Base-by-base conservation (phyloP, 1,140 invertebrate species). In the Asbolus verrucosus region DNA sequence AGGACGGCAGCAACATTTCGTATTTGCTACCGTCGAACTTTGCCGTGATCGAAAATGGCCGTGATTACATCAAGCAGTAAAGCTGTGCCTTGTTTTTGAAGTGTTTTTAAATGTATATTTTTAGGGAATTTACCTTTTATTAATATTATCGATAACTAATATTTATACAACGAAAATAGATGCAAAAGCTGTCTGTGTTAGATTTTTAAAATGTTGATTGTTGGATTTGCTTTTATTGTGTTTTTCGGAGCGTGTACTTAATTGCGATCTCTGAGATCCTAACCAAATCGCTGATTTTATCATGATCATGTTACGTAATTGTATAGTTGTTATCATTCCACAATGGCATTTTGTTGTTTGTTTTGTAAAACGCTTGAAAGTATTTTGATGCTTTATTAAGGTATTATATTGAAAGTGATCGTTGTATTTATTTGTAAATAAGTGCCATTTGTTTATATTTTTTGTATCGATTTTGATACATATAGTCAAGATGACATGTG, bases 11-110 rank as follows among this genome's bases (percentile, higher is more conserved):
- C 31, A 82, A 82, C 67, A 86, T 89, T 41, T 62, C 85, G 4
- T 88, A 84, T 73, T 77, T 84, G 15, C 75, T 88, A 61, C 87
- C 87, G 3, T 78, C 87, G 9, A 83, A 81, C 65, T 81, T 78
- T 69, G 81, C 82, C 19, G 71, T 79, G 19, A 14, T 80, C 16
- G 79, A 80, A 67, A 79, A 79, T 43, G 76, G 77, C 6, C 77
- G 78, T 65, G 78, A 73, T 65, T 73, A 78, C 38, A 72, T 76
- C 30, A 80, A 79, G 71, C 75, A 78, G 50, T 74, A 67, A 63
- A 8, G 14, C 6, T 2, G 39, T 66, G 39, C 63, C 38, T 46
- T n/a, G n/a, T n/a, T n/a, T n/a, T n/a, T n/a, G n/a, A n/a, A n/a
- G n/a, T n/a, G n/a, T 46, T 66, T 66, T 11, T 13, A 24, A 24